Base-by-base conservation (phyloP, 1,140 invertebrate species). In the Drosophila triauraria region DNA sequence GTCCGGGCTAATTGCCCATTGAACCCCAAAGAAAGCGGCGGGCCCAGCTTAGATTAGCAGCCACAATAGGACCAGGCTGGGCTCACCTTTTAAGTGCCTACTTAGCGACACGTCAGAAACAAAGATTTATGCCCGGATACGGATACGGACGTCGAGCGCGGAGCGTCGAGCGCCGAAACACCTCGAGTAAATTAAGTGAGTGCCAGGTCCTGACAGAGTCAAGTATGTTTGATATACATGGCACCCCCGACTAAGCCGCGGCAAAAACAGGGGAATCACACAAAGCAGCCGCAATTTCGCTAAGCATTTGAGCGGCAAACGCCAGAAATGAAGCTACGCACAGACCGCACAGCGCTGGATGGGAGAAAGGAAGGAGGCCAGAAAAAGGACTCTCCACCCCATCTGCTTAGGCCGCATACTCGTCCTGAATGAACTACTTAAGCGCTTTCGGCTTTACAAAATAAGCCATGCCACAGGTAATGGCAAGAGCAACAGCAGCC, bases 81-180 rank as follows among this genome's bases (percentile, higher is more conserved):
- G 32, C 15, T 46, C 38, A 70, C 50, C 53, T 68, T 51, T 78
- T 65, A 78, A 88, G 83, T 83, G 77, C 72, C 69, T 88, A 82
- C 79, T 83, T 83, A 88, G 77, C 79, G 84, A 79, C 80, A 88
- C 79, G 83, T 87, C 83, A 87, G 75, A 84, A 80, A 70, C 83
- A 87, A 80, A 83, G 76, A 88, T 88, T 87, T 80, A 83, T 75
- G 61, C 83, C 35, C 46, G 71, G 69, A 65, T 51, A 50, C 67
- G 44, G 47, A 61, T 23, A 61, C 20, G 46, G 17, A 35, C 17
- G 51, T 38, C 51, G 51, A 38, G 32, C 48, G 17, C 40, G n/a
- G 47, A 56, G 77, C 17, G 51, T 38, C 51, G 51, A 38, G 32
- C 48, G 17, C 48, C 23, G 47, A 56, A 80, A 58, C 77, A 88